Conservation (phyloP, 2,888 invertebrate genomes). For the Ecliptopera silaceata region DNA sequence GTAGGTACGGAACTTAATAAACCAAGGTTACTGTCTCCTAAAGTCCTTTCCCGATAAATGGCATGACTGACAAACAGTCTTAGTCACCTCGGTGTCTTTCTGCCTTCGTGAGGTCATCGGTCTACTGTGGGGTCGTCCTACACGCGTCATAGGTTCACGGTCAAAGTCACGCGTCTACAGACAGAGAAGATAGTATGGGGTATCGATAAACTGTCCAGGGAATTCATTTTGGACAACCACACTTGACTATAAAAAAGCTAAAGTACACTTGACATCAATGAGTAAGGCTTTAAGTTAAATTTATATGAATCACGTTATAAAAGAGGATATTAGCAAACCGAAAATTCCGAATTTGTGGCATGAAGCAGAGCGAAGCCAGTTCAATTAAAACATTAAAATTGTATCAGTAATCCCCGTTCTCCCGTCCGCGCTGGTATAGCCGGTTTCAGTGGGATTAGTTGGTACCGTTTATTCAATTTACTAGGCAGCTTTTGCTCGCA, state of each 20-base stretch:
- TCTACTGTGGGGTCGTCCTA: slow-evolving; percentile 13
- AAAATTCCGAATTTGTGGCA: slow-evolving; percentile 6
- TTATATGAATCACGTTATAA: too few species aligned
- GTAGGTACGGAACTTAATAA: neutral
- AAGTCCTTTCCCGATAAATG: neutral
- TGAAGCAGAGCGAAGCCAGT: neutral
- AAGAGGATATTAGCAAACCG: slow-evolving; percentile 6
- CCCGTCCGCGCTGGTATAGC: slow-evolving; percentile 8
- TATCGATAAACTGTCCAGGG: slow-evolving; percentile 9
- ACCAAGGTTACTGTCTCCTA: neutral
- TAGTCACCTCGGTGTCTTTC: neutral
- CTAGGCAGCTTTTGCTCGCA: neutral
- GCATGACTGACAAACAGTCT: neutral
- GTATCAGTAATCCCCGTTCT: slow-evolving; percentile 4
- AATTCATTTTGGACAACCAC: too few species aligned
- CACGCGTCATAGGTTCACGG: slow-evolving; percentile 24
- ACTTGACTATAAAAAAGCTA: too few species aligned
- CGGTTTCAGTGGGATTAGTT: slow-evolving; percentile 14
- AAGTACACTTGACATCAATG: too few species aligned
- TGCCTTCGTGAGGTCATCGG: slow-evolving; percentile 21
- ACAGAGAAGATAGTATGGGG: neutral
- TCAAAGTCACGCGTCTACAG: slow-evolving; percentile 10
- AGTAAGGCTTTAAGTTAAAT: too few species aligned
- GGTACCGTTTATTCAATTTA: slow-evolving; percentile 2
- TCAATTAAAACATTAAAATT: slow-evolving; percentile 23